Conservation (phyloP, 1,140 invertebrate genomes). For the Brevipalpus yothersi region DNA sequence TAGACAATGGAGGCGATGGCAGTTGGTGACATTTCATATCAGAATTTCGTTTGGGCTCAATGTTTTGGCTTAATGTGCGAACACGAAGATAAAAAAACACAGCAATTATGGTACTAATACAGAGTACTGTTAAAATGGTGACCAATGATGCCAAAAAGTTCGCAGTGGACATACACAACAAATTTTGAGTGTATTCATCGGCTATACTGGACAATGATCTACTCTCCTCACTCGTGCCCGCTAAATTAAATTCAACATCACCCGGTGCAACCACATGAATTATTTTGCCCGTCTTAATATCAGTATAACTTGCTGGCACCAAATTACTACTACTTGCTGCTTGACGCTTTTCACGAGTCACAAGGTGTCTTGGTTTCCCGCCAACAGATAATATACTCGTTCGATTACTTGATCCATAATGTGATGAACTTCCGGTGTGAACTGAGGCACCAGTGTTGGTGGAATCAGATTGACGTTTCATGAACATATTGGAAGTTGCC, state of each 20-base stretch:
- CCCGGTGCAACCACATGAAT: constrained; percentile 81
- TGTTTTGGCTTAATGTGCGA: constrained; percentile 1
- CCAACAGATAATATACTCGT: neutral
- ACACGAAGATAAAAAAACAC: constrained; percentile 72
- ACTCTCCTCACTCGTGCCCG: constrained; percentile 44
- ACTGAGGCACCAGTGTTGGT: neutral
- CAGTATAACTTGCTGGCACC: constrained; percentile 27
- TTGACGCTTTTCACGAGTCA: neutral
- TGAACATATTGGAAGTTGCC: neutral
- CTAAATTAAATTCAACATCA: constrained; percentile 66
- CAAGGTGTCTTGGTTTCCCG: neutral
- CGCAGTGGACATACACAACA: constrained; percentile 70
- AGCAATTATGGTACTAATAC: constrained; percentile 68
- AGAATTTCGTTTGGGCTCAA: neutral
- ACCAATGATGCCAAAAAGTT: constrained; percentile 72
- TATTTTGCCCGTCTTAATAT: constrained; percentile 63
- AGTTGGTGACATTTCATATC: neutral
- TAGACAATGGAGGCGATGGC: neutral
- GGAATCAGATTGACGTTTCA: neutral
- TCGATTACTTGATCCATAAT: neutral
- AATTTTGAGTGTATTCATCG: constrained; percentile 20
- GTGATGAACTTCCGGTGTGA: neutral
- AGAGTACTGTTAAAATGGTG: constrained; percentile 59
- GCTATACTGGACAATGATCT: constrained; percentile 37
- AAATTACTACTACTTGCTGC: neutral